Evolutionary conservation across 1,140 invertebrate genomes (phyloP).

Genomic region (Hormaphis cornu): DNA sequence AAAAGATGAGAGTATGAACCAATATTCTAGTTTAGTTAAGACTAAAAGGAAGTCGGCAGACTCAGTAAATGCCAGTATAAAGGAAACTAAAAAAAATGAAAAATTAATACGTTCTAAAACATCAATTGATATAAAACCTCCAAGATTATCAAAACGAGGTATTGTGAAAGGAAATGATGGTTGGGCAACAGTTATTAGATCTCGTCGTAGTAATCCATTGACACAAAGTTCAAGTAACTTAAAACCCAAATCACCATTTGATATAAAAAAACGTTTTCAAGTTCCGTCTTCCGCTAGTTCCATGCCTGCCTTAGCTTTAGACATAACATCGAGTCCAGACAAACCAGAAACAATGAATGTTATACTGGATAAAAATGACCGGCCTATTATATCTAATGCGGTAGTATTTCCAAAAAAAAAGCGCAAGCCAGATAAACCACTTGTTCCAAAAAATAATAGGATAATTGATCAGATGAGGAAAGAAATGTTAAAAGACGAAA

Average conservation of each 20-base stretch:
- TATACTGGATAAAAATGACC: conserved; percentile 25
- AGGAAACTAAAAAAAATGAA: background rate
- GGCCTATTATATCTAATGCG: conserved; percentile 30
- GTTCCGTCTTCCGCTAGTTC: conserved; percentile 50
- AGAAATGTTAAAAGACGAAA: conserved; percentile 26
- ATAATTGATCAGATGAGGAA: conserved; percentile 24
- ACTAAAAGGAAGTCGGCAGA: conserved; percentile 14
- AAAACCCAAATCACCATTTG: conserved; percentile 28
- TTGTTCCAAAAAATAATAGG: conserved; percentile 19
- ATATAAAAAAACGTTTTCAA: conserved; percentile 44
- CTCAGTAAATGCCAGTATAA: background rate
- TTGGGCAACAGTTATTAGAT: conserved; percentile 54
- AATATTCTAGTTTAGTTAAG: background rate
- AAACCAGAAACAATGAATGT: background rate
- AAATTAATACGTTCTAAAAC: conserved; percentile 32
- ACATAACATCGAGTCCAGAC: background rate
- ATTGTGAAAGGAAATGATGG: conserved; percentile 43
- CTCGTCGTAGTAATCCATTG: conserved; percentile 32
- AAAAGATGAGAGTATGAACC: background rate
- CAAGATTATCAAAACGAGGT: conserved; percentile 1
- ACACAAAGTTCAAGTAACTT: conserved; percentile 35
- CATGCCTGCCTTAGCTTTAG: conserved; percentile 46
- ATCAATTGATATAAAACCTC: conserved; percentile 26
- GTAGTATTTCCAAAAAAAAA: conserved; percentile 16
- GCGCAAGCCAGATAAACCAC: conserved; percentile 2